Conservation (phyloP, 2,797 vertebrate genomes). For the Aplochiton taeniatus region DNA sequence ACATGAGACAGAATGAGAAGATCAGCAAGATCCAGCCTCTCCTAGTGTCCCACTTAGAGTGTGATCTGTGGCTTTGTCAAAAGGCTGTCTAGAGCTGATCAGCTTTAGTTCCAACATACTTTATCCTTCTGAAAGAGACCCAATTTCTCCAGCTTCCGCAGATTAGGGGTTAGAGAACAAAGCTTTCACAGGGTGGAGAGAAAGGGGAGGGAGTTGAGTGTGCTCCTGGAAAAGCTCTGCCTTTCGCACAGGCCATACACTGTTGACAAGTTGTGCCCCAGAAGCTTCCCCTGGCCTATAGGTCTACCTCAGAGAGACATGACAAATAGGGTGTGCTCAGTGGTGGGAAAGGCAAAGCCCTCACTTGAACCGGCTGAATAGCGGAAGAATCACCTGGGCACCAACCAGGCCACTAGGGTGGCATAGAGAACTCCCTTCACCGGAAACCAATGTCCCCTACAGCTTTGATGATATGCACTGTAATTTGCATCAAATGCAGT, state of each 20-base stretch:
- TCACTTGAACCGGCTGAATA: conserved; percentile 43
- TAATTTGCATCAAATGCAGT: too few species aligned
- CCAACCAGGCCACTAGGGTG: conserved; percentile 30
- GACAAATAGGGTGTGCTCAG: conserved; percentile 62
- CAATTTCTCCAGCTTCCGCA: conserved; percentile 63
- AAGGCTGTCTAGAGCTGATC: conserved; percentile 65
- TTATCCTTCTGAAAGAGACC: conserved; percentile 63
- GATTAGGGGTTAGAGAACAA: conserved; percentile 65
- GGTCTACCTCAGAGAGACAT: conserved; percentile 48
- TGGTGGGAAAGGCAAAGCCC: conserved; percentile 37
- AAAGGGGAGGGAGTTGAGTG: conserved; percentile 32
- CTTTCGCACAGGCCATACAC: conserved; percentile 63
- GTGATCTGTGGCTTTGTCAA: conserved; percentile 67
- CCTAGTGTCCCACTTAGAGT: conserved; percentile 63
- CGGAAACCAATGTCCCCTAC: too few species aligned
- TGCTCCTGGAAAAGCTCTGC: conserved; percentile 48
- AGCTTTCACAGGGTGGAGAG: conserved; percentile 49
- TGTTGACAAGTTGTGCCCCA: conserved; percentile 63
- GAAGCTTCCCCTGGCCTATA: conserved; percentile 52
- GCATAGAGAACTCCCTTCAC: background rate
- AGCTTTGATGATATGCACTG: too few species aligned
- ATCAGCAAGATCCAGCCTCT: conserved; percentile 48
- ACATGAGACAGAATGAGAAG: conserved; percentile 41
- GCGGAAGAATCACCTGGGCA: conserved; percentile 40
- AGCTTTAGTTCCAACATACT: conserved; percentile 67